A percentile compares a stretch with the other conserved stretches of the same genome.
Conservation (phyloP, 1,140 invertebrate genomes). For the Magallana ariakensis region DNA sequence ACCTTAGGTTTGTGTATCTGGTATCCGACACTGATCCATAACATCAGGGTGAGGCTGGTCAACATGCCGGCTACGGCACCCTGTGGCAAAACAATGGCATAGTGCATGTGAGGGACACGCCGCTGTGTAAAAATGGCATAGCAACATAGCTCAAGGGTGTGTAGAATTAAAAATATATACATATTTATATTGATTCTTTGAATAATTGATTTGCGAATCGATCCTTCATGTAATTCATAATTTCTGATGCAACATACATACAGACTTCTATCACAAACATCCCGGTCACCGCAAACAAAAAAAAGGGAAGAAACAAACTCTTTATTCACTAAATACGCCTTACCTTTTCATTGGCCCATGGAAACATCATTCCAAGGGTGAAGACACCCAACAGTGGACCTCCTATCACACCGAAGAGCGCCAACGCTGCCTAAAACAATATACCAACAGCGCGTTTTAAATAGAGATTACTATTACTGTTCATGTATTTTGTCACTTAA, state of each 20-base stretch:
- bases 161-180: no score
- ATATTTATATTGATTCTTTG: no score
- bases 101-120: no score
- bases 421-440: constrained; percentile 82
- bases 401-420: constrained; percentile 76
- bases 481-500: neutral
- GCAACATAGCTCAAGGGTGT: no score
- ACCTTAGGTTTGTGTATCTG: constrained; percentile 87
- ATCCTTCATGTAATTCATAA: no score
- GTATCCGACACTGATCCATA: constrained; percentile 91
- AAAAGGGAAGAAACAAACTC: no score
- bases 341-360: constrained; percentile 74
- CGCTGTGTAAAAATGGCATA: no score
- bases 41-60: constrained; percentile 85
- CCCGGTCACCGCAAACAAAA: no score
- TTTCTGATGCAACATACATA: no score
- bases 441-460: neutral
- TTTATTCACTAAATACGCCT: neutral
- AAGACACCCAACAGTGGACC: constrained; percentile 75
- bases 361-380: constrained; percentile 76
- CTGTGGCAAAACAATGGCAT: constrained; percentile 78
- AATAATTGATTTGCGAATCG: no score
- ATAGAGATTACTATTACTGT: no score
- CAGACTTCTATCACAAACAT: no score
- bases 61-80: constrained; percentile 88